Percentiles rank a stretch among this genome's conserved stretches.
Conservation (phyloP, 2,797 vertebrate species). For the Huso huso region DNA sequence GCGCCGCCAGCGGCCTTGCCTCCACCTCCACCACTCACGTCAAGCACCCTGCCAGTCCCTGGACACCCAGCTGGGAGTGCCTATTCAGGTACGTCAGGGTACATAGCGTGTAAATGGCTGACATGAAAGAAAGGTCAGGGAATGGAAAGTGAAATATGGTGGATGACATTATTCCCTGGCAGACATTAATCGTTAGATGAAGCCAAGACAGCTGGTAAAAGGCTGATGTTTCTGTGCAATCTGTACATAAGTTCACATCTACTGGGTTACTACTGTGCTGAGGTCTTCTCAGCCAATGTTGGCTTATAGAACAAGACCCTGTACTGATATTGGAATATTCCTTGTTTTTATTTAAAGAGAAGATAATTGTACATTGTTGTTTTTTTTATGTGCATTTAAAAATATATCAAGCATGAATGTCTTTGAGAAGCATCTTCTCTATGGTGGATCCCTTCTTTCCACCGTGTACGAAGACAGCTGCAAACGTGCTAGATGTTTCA, state of each 20-base stretch:
- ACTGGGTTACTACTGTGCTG: too few relatives aligned
- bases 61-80: conserved; percentile 86
- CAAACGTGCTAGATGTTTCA: background rate
- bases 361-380: too few relatives aligned
- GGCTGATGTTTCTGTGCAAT: too few relatives aligned
- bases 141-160: background rate
- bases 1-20: conserved; percentile 92
- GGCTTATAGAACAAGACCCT: too few relatives aligned
- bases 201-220: conserved; percentile 3
- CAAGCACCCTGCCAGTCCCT: conserved; percentile 81
- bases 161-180: background rate
- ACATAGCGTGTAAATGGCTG: conserved; percentile 10
- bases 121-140: background rate
- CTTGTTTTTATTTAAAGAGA: too few relatives aligned
- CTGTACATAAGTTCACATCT: too few relatives aligned
- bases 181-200: background rate
- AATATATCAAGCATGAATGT: too few relatives aligned
- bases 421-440: conserved; percentile 4
- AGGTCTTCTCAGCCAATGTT: too few relatives aligned
- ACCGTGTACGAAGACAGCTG: background rate
- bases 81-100: conserved; percentile 75
- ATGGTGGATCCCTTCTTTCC: background rate
- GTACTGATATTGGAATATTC: too few relatives aligned
- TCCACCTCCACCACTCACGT: conserved; percentile 90
- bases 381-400: too few relatives aligned